Evolutionary conservation across 1,140 invertebrate genomes (phyloP).

Genomic region (Solenopsis invicta): DNA sequence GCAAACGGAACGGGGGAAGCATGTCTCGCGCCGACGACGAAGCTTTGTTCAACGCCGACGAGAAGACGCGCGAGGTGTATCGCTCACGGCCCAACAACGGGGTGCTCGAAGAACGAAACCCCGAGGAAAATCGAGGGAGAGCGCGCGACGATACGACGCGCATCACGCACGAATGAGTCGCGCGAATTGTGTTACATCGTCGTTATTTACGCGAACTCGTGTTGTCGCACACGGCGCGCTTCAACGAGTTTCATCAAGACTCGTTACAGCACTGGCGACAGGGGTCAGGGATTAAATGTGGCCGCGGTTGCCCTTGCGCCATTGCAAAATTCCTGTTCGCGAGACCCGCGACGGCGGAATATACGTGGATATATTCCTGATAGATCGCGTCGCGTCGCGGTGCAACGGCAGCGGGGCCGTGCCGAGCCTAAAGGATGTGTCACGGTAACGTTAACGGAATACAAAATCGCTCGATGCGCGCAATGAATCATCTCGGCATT

Average conservation of each 20-base stretch:
- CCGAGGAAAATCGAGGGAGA: neutral
- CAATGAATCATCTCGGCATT: constrained; percentile 57
- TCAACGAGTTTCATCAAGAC: constrained; percentile 62
- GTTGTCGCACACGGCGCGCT: constrained; percentile 40
- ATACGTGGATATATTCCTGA: constrained; percentile 28
- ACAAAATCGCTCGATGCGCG: constrained; percentile 49
- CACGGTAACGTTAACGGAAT: constrained; percentile 40
- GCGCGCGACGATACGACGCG: too few species aligned
- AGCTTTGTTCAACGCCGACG: constrained; percentile 1
- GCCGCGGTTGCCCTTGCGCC: constrained; percentile 49
- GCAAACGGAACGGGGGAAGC: neutral
- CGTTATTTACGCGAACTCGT: constrained; percentile 44
- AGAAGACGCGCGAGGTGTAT: neutral
- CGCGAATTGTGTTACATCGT: constrained; percentile 38
- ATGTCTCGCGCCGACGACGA: neutral
- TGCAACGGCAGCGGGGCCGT: too few species aligned
- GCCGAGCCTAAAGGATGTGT: constrained; percentile 43
- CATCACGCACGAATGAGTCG: neutral
- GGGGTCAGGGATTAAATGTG: constrained; percentile 64
- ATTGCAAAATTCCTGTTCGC: constrained; percentile 52
- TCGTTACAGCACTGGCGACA: constrained; percentile 51
- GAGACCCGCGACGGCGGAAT: constrained; percentile 1
- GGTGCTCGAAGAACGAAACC: neutral
- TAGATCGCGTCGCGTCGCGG: neutral
- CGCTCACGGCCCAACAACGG: too few species aligned